phyloP scores from a whole-genome alignment of 2,113 vertebrate genomes.

The Chunga burmeisteri region DNA sequence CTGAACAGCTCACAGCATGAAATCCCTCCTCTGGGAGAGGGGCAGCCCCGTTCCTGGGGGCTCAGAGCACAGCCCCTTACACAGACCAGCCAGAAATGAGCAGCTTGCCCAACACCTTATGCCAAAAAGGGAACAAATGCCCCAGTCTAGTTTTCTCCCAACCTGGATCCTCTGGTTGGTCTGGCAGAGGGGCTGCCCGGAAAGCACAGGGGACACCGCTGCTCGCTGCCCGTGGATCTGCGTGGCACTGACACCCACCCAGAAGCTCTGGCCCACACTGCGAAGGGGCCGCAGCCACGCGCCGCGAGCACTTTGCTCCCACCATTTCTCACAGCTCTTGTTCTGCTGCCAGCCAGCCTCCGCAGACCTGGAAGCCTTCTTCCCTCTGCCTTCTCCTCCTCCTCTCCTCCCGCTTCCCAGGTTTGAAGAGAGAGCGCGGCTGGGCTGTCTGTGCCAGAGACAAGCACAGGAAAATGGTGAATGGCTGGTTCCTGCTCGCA shows the following conservation, averaged over 20 bases:
- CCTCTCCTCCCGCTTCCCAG: background rate
- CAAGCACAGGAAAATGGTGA: background rate
- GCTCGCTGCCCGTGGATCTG: background rate
- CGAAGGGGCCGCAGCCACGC: background rate
- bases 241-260: fast-evolving
- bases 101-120: background rate
- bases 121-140: background rate
- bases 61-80: background rate
- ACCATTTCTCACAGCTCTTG: background rate
- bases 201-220: background rate
- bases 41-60: background rate
- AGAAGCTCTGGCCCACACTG: background rate
- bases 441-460: background rate
- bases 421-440: background rate
- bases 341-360: background rate
- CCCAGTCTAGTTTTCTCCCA: background rate
- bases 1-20: background rate
- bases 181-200: background rate
- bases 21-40: background rate
- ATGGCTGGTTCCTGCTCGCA: background rate
- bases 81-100: background rate
- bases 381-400: background rate
- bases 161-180: background rate
- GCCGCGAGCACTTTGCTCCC: background rate
- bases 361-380: background rate